Evolutionary conservation across 2,113 vertebrate species (phyloP).

Genomic region (Nycticryphes semicollaris): DNA sequence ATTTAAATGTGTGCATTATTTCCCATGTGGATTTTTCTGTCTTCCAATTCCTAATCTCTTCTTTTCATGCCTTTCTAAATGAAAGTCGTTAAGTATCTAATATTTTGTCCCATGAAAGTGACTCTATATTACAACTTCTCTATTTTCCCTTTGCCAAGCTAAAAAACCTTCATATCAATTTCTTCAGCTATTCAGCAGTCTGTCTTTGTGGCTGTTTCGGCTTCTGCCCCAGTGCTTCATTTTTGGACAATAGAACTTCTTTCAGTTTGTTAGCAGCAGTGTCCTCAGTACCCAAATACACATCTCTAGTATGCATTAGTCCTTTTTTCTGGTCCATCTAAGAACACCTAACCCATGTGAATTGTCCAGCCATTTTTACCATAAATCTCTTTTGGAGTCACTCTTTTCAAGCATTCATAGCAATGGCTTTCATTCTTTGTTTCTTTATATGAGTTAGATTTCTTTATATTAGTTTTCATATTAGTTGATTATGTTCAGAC

Average conservation of each 20-base stretch:
- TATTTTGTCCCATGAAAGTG: background rate
- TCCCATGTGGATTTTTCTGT: slow-evolving; percentile 22
- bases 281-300: background rate
- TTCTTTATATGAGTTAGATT: background rate
- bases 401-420: background rate
- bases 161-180: background rate
- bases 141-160: background rate
- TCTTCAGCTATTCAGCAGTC: background rate
- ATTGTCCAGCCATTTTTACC: background rate
- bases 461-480: background rate
- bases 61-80: slow-evolving; percentile 5
- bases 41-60: slow-evolving; percentile 3
- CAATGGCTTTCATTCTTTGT: background rate
- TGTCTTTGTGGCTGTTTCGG: background rate
- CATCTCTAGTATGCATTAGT: background rate
- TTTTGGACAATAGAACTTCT: background rate
- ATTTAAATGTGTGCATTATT: background rate
- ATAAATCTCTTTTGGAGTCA: background rate
- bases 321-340: background rate
- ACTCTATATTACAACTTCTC: background rate
- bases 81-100: background rate
- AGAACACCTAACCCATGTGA: background rate
- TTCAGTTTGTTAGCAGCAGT: background rate
- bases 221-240: background rate
- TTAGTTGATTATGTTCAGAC: background rate